Conservation (phyloP, 1,140 invertebrate genomes). For the Megathymus violae region DNA sequence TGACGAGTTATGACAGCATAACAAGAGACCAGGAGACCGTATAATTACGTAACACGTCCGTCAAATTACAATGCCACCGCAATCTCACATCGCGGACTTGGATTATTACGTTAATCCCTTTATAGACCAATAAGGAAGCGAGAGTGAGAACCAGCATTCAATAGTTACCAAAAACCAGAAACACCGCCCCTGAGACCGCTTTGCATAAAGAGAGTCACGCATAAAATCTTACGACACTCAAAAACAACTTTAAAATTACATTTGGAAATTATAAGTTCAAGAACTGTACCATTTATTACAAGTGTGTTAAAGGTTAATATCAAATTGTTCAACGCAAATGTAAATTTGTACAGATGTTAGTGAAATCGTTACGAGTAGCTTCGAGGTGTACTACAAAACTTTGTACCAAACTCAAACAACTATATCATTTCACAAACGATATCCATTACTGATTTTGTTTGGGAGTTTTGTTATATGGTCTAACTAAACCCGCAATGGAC, state of each 20-base stretch:
- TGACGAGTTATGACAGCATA: constrained; percentile 5
- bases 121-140: constrained; percentile 58
- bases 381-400: constrained; percentile 33
- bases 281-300: constrained; percentile 37
- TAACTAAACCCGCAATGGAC: constrained; percentile 43
- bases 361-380: constrained; percentile 73
- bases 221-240: constrained; percentile 80
- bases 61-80: constrained; percentile 27
- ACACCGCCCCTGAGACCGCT: constrained; percentile 70
- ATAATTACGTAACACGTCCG: constrained; percentile 13
- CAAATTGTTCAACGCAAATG: constrained; percentile 19
- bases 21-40: not conserved
- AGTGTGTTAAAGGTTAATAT: constrained; percentile 20
- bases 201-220: constrained; percentile 73
- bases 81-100: constrained; percentile 24
- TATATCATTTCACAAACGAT: not conserved
- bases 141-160: constrained; percentile 69
- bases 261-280: constrained; percentile 5
- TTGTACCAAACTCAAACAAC: constrained; percentile 9
- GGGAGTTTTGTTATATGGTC: too few species aligned
- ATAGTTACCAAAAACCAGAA: constrained; percentile 73
- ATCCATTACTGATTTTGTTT: too few species aligned
- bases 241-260: constrained; percentile 42
- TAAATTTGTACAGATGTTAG: constrained; percentile 53
- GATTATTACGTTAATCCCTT: constrained; percentile 44